Conservation (phyloP, 1,140 invertebrate genomes). For the Musca vetustissima region DNA sequence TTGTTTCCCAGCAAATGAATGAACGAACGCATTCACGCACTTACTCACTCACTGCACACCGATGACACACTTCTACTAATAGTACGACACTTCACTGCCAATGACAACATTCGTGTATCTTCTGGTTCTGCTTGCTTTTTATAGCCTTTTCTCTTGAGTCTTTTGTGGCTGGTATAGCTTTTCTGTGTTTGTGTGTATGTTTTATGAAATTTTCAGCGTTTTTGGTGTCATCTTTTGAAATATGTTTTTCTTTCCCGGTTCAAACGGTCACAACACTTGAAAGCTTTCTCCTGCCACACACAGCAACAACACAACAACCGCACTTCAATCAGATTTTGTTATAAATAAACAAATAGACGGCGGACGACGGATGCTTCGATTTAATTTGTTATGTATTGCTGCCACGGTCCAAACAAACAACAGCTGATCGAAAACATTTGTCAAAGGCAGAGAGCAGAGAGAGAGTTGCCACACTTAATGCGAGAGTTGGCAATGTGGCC, state of each 20-base stretch:
- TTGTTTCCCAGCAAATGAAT: too few relatives aligned
- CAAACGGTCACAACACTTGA: background rate
- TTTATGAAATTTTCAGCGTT: background rate
- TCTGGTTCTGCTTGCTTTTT: background rate
- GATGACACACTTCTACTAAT: conserved; percentile 8
- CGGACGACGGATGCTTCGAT: too few relatives aligned
- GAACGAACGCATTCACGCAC: background rate
- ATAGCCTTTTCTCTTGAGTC: background rate
- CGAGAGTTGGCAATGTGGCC: too few relatives aligned
- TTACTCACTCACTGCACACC: background rate
- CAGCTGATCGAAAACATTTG: too few relatives aligned
- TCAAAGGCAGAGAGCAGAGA: too few relatives aligned
- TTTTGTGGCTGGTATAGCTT: too few relatives aligned
- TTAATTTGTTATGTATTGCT: too few relatives aligned
- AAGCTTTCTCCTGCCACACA: conserved; percentile 7
- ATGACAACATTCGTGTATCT: conserved; percentile 19
- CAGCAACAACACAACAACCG: too few relatives aligned
- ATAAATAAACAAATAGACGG: too few relatives aligned
- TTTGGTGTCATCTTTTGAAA: conserved; percentile 9
- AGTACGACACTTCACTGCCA: conserved; percentile 17
- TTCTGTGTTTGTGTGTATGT: background rate
- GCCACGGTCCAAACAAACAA: too few relatives aligned
- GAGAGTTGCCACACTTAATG: too few relatives aligned
- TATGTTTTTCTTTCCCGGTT: background rate
- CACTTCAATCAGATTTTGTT: too few relatives aligned